Evolutionary conservation across 2,113 vertebrate species (phyloP), one percentile per base, ranked within the genome.

Genomic region (Periophthalmodon schlosseri): DNA sequence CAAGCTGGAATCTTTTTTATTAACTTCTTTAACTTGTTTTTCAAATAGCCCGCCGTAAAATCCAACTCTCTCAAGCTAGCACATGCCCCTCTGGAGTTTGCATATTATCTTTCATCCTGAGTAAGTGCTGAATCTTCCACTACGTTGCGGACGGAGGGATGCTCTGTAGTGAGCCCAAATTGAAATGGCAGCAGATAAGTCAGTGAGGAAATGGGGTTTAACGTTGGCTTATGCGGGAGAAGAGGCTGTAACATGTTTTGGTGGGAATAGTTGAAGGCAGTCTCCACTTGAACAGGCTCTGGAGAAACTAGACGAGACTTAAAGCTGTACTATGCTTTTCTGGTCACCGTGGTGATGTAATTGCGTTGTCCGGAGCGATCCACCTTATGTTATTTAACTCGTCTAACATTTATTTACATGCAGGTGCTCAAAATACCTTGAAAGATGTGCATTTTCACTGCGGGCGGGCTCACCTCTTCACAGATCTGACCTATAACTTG

Each of bases 151-250:
- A 77, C 76, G 83, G 84, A 78, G 79, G 65, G 69, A 76, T 70
- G 76, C 82, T 77, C 86, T 75, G 85, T 28, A 65, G 68, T 76
- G 78, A 89, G 88, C 81, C 74, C 72, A 90, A 88, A 91, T 89
- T 83, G 85, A 91, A 91, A 91, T 84, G 73, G 85, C 70, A 82
- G 82, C 76, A 81, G 87, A 90, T 89, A 89, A 89, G 82, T 88
- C 75, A 75, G 44, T 24, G 80, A 79, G 76, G 78, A 92, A 94
- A 90, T 89, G 77, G 70, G 72, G 87, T 88, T 89, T 87, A 90
- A 90, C 80, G 72, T 72, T 16, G 76, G 76, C 78, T 75, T 87
- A 86, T 88, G 82, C 80, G 74, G 68, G 54, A 73, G 67, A 88
- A 84, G 67, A 72, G 67, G 79, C 77, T 73, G 75, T 73, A 77